phyloP scores from a whole-genome alignment of 1,140 invertebrate species.

The Aphelinus atriplicis region DNA sequence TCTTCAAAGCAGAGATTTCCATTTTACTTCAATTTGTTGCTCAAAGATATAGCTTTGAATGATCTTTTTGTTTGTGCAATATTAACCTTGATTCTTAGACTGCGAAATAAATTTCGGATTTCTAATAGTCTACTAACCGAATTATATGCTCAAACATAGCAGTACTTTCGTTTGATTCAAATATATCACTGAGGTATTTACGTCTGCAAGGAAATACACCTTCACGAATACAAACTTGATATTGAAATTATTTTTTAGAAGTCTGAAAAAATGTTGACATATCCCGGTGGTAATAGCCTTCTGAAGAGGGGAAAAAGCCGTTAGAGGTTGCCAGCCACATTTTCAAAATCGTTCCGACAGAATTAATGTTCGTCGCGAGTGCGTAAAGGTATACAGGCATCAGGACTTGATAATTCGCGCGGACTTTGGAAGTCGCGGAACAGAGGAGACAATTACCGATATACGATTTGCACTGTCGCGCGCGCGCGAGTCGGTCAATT shows the following conservation, averaged over 20 bases:
- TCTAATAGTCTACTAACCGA: slow-evolving; percentile 76
- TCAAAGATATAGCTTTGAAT: slow-evolving; percentile 87
- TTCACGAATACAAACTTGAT: slow-evolving; percentile 88
- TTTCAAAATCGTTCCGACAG: no score
- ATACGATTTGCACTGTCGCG: no score
- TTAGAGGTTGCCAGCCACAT: no score
- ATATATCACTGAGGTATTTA: neutral
- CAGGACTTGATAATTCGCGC: no score
- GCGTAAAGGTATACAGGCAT: no score
- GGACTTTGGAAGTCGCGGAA: no score
- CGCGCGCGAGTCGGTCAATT: no score
- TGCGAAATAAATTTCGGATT: slow-evolving; percentile 75
- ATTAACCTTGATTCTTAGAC: slow-evolving; percentile 78
- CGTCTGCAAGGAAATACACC: slow-evolving; percentile 75
- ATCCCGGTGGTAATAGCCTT: slow-evolving; percentile 57
- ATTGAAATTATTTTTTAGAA: slow-evolving; percentile 80
- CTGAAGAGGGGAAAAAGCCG: no score
- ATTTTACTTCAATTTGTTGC: slow-evolving; percentile 81
- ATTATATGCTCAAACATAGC: slow-evolving; percentile 75
- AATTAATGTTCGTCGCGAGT: no score
- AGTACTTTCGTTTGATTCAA: slow-evolving; percentile 58
- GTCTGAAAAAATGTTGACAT: slow-evolving; percentile 80
- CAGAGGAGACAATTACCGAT: no score
- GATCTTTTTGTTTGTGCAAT: slow-evolving; percentile 80
- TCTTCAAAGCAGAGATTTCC: slow-evolving; percentile 55